phyloP scores from a whole-genome alignment of 37 sponge, comb jelly and placozoan genomes.

The Bolinopsis microptera region DNA sequence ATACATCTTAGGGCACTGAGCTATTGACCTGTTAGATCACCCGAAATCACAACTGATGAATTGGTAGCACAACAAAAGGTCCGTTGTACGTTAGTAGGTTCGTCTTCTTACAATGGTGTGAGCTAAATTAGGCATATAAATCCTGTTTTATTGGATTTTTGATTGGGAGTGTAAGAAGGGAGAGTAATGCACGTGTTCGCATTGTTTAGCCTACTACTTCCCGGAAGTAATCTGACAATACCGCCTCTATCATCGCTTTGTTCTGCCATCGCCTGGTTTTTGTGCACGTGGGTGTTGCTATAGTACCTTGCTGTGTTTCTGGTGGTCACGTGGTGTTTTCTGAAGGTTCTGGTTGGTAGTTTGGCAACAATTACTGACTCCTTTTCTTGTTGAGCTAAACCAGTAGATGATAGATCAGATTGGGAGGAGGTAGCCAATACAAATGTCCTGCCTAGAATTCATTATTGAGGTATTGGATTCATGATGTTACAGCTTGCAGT shows the following conservation, averaged over 20 bases:
- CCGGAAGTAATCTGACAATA: neutral
- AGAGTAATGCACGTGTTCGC: neutral
- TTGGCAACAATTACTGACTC: neutral
- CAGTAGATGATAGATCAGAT: neutral
- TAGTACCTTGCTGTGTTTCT: neutral
- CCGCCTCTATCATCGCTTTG: neutral
- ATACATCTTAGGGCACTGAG: neutral
- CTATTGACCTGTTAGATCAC: neutral
- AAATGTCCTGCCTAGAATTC: no score
- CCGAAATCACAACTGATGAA: neutral
- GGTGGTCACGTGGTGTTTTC: neutral
- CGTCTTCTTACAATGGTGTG: neutral
- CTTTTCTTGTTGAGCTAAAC: neutral
- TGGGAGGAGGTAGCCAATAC: neutral
- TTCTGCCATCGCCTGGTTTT: neutral
- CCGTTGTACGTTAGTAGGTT: neutral
- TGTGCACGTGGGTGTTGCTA: neutral
- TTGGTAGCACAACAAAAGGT: neutral
- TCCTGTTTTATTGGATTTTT: neutral
- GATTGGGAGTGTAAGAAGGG: neutral
- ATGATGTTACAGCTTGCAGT: no score
- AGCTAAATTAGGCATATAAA: neutral
- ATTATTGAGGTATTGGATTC: no score
- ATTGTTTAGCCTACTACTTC: neutral
- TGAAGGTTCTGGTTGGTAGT: neutral